phyloP scores from a whole-genome alignment of 2,797 vertebrate genomes.

The Apodemus agrarius region DNA sequence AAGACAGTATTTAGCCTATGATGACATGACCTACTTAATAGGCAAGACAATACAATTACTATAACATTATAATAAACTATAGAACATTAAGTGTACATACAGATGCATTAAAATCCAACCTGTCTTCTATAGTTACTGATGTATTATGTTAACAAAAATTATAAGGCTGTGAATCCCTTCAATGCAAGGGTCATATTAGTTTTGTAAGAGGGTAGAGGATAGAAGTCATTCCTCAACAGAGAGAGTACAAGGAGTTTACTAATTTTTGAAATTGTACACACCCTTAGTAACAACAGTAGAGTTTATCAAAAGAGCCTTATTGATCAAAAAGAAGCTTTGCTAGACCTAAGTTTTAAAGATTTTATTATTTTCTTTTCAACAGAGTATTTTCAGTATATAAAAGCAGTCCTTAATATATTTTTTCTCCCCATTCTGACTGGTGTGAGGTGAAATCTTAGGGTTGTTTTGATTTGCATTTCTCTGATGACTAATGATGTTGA shows the following conservation, averaged over 20 bases:
- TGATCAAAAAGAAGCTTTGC: background rate
- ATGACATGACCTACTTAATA: background rate
- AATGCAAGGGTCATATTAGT: background rate
- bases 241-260: background rate
- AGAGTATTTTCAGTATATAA: background rate
- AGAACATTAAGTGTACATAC: background rate
- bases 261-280: background rate
- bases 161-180: background rate
- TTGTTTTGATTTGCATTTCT: too few species aligned
- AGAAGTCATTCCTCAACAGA: background rate
- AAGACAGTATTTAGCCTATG: background rate
- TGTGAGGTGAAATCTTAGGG: too few species aligned
- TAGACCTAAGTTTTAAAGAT: background rate
- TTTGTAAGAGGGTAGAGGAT: background rate
- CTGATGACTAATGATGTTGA: too few species aligned
- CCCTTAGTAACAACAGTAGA: background rate
- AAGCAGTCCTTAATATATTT: background rate
- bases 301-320: background rate
- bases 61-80: slow-evolving; percentile 29
- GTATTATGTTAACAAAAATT: background rate
- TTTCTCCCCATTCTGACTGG: too few species aligned
- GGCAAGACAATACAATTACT: background rate
- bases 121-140: background rate
- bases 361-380: background rate
- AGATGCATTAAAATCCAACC: background rate